Percentiles rank a stretch among this genome's conserved stretches.
phyloP scores from a whole-genome alignment of 2,113 vertebrate species.

The Ceuthmochares aereus region DNA sequence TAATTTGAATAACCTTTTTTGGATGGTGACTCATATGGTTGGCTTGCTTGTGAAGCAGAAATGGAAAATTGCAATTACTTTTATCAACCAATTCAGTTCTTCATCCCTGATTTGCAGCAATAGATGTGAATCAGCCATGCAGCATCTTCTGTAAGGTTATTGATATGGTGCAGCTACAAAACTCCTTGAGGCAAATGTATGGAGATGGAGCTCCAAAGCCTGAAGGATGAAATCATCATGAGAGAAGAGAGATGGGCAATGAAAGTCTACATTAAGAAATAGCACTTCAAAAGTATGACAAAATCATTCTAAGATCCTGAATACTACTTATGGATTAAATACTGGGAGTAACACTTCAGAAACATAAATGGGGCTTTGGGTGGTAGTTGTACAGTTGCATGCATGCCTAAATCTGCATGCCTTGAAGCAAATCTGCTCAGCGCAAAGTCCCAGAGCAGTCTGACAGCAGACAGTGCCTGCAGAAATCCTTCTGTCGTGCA shows the following conservation, averaged over 20 bases:
- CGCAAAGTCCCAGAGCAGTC: not conserved
- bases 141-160: not conserved
- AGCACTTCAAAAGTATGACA: not conserved
- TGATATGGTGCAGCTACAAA: not conserved
- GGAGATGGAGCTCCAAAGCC: not conserved
- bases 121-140: not conserved
- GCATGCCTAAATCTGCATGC: not conserved
- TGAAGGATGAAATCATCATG: not conserved
- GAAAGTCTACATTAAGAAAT: not conserved
- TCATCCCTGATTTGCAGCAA: not conserved
- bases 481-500: not conserved
- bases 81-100: not conserved
- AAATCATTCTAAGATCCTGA: not conserved
- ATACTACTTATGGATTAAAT: not conserved
- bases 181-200: not conserved
- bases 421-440: not conserved
- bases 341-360: not conserved
- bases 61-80: constrained; percentile 5
- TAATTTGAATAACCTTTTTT: constrained; percentile 8
- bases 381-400: not conserved
- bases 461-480: not conserved
- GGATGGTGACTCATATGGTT: not conserved
- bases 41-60: not conserved
- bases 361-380: not conserved
- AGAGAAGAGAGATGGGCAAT: not conserved